Percentiles rank a stretch among this genome's conserved stretches.
phyloP scores from a whole-genome alignment of 1,140 invertebrate species.

The Halictus rubicundus region DNA sequence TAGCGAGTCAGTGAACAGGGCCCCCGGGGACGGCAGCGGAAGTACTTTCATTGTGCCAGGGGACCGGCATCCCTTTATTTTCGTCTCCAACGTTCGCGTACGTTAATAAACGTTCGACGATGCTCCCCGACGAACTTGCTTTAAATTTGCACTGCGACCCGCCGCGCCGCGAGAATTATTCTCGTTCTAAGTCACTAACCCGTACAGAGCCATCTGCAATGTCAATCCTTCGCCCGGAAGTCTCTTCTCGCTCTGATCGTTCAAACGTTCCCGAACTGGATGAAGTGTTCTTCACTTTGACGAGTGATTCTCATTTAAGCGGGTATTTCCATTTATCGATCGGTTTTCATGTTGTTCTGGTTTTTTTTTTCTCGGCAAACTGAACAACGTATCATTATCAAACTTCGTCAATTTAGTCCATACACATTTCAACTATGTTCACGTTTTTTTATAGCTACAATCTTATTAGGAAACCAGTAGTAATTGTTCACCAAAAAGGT shows the following conservation, averaged over 20 bases:
- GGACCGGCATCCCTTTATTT: slow-evolving; percentile 67
- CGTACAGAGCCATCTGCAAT: background rate
- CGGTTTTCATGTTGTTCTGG: too few species aligned
- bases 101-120: slow-evolving; percentile 46
- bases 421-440: too few species aligned
- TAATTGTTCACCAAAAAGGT: too few species aligned
- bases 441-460: too few species aligned
- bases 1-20: slow-evolving; percentile 49
- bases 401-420: too few species aligned
- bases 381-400: too few species aligned
- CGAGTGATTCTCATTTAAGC: too few species aligned
- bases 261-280: background rate
- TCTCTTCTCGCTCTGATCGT: background rate
- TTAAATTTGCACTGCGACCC: slow-evolving; percentile 17
- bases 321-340: too few species aligned
- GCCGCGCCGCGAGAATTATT: slow-evolving; percentile 8
- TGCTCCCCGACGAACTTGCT: slow-evolving; percentile 26
- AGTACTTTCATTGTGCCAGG: slow-evolving; percentile 68
- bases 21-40: slow-evolving; percentile 62
- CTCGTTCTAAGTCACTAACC: background rate
- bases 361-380: too few species aligned
- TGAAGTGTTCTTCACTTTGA: background rate
- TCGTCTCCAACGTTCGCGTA: slow-evolving; percentile 61
- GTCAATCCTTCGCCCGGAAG: background rate
- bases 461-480: too few species aligned